Evolutionary conservation across 1,140 invertebrate species (phyloP).

Genomic region (Bombus haemorrhoidalis): DNA sequence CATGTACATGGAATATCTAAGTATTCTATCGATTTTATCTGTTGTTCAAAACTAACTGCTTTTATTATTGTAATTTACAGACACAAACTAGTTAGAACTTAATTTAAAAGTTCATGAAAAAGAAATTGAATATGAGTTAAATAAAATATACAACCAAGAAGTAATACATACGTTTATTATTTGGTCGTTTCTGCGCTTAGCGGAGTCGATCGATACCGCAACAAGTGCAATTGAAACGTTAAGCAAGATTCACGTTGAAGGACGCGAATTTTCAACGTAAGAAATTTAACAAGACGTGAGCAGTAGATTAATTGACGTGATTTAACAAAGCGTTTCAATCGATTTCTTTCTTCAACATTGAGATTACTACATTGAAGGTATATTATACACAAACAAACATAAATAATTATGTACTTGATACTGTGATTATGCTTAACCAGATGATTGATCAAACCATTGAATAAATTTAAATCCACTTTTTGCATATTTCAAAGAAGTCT

Average conservation of each 20-base stretch:
- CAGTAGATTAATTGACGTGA: conserved; percentile 9
- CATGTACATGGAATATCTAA: not conserved
- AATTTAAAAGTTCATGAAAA: not conserved
- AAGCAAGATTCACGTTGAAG: conserved; percentile 19
- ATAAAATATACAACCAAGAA: not conserved
- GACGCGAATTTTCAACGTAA: not conserved
- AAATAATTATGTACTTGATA: not conserved
- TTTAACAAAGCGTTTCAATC: not conserved
- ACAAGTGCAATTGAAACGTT: conserved; percentile 1
- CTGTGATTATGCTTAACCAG: not conserved
- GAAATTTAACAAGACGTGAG: conserved; percentile 23
- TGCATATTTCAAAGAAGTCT: not conserved
- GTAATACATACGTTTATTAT: not conserved
- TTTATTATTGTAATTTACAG: not conserved
- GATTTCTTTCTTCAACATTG: not conserved
- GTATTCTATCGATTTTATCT: not conserved
- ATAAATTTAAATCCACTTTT: not conserved
- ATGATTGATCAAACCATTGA: not conserved
- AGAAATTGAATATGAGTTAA: not conserved
- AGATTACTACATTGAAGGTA: not conserved
- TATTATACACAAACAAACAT: not conserved
- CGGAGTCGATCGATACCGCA: not conserved
- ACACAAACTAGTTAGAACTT: not conserved
- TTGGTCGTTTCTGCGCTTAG: not conserved
- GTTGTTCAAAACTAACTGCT: not conserved